Evolutionary conservation across 2,888 invertebrate genomes (phyloP).

Genomic region (Lepidochrysops patricia): DNA sequence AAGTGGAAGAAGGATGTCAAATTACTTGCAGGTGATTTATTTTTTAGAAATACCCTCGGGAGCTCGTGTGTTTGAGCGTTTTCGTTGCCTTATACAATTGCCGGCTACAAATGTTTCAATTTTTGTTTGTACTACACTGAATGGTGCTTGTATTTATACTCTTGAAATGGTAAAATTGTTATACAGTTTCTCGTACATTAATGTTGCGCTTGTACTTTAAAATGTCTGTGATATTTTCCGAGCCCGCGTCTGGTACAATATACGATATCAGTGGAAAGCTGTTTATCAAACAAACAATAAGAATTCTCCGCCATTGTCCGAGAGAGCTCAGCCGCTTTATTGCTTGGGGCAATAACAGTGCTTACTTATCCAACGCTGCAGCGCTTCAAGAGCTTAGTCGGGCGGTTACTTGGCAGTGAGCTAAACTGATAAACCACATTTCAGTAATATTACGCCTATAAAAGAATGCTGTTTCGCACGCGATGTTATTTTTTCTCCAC

Average conservation of each 20-base stretch:
- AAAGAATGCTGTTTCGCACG: background rate
- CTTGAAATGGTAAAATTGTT: background rate
- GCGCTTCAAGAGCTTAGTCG: background rate
- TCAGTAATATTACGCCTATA: background rate
- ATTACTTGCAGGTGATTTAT: slow-evolving; percentile 25
- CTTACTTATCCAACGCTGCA: slow-evolving; percentile 5
- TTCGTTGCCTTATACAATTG: background rate
- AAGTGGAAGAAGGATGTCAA: slow-evolving; percentile 34
- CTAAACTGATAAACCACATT: background rate
- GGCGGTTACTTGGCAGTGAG: background rate
- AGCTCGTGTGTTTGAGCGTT: slow-evolving; percentile 16
- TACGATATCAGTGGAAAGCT: background rate
- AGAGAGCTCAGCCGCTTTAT: slow-evolving; percentile 4
- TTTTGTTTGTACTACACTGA: background rate
- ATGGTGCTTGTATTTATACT: background rate
- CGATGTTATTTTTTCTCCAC: background rate
- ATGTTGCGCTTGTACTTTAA: background rate
- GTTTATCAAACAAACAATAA: slow-evolving; percentile 9
- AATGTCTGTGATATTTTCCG: background rate
- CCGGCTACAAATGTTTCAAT: background rate
- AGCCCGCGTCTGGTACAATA: background rate
- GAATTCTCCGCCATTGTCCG: slow-evolving; percentile 1
- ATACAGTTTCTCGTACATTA: background rate
- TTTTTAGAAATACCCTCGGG: slow-evolving; percentile 22
- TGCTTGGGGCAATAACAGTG: background rate